phyloP scores from a whole-genome alignment of 2,113 vertebrate species.

The Rhombomys opimus region DNA sequence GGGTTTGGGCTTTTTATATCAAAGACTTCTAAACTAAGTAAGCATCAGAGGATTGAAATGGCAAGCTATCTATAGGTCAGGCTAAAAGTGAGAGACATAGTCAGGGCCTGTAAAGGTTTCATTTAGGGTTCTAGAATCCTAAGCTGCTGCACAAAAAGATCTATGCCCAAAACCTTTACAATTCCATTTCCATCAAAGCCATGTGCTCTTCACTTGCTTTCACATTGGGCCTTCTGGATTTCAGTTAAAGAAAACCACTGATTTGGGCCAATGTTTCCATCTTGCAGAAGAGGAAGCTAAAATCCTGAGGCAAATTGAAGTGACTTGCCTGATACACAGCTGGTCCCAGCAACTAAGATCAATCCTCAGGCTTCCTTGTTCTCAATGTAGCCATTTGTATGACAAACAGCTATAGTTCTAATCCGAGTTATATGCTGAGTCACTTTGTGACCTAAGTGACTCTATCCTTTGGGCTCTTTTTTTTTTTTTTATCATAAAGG shows the following conservation, averaged over 20 bases:
- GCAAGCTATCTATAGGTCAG: conserved; percentile 35
- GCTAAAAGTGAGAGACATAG: background rate
- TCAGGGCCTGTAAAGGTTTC: background rate
- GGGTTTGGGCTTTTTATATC: conserved; percentile 24
- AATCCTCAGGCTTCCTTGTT: conserved; percentile 43
- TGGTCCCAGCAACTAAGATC: conserved; percentile 54
- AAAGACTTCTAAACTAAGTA: conserved; percentile 4
- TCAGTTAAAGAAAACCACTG: conserved; percentile 15
- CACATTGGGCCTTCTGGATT: conserved; percentile 36
- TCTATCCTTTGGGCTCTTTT: conserved; percentile 32
- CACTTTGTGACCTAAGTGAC: conserved; percentile 32
- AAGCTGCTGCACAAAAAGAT: background rate
- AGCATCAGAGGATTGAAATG: background rate
- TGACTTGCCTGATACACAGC: conserved; percentile 7
- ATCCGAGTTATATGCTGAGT: conserved; percentile 18
- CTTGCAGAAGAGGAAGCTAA: conserved; percentile 50
- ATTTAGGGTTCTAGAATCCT: conserved; percentile 25
- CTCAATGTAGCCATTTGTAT: conserved; percentile 37
- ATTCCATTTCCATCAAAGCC: conserved; percentile 10
- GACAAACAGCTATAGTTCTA: conserved; percentile 39
- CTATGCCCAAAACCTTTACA: background rate
- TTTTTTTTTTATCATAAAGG: conserved; percentile 33
- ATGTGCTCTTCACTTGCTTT: conserved; percentile 9
- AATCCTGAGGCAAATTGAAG: conserved; percentile 22
- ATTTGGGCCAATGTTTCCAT: conserved; percentile 8